Evolutionary conservation across 1,140 invertebrate genomes (phyloP).

Genomic region (Zophobas morio): DNA sequence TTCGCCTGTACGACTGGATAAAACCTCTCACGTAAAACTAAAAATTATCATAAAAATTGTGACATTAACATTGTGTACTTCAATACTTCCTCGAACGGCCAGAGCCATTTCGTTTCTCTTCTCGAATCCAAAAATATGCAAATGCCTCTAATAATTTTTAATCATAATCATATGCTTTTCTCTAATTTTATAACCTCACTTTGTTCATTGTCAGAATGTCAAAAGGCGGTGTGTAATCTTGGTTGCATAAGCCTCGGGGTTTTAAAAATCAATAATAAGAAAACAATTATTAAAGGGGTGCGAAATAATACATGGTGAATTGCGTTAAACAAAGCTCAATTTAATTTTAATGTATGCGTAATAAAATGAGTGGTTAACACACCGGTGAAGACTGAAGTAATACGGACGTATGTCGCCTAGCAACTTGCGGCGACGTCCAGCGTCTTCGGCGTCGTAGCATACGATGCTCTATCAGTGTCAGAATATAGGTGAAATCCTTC

Average conservation of each 20-base stretch:
- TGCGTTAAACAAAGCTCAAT: background rate
- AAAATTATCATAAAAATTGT: slow-evolving; percentile 38
- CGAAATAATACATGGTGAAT: no score
- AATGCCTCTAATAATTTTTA: background rate
- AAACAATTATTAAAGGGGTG: slow-evolving; percentile 10
- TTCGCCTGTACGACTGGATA: slow-evolving; percentile 69
- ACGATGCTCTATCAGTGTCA: slow-evolving; percentile 36
- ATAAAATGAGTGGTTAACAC: slow-evolving; percentile 12
- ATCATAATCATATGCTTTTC: background rate
- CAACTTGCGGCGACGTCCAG: slow-evolving; percentile 36
- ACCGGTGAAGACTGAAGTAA: slow-evolving; percentile 3
- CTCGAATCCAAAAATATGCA: background rate
- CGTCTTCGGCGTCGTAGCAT: slow-evolving; percentile 37
- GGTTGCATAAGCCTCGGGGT: slow-evolving; percentile 31
- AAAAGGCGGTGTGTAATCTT: slow-evolving; percentile 16
- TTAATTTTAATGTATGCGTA: slow-evolving; percentile 9
- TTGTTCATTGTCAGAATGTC: background rate
- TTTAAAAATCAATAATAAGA: slow-evolving; percentile 33
- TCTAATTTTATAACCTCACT: no score
- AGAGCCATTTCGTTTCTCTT: slow-evolving; percentile 46
- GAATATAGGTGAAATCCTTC: slow-evolving; percentile 22
- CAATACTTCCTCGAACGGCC: slow-evolving; percentile 40
- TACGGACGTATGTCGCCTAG: slow-evolving; percentile 17
- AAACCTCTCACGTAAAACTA: slow-evolving; percentile 53
- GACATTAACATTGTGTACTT: background rate